These are phyloP conservation scores for Porites lutea DNA, from an alignment of 64 coral and sea anemone species.

Conservation along the genomic window DNA sequence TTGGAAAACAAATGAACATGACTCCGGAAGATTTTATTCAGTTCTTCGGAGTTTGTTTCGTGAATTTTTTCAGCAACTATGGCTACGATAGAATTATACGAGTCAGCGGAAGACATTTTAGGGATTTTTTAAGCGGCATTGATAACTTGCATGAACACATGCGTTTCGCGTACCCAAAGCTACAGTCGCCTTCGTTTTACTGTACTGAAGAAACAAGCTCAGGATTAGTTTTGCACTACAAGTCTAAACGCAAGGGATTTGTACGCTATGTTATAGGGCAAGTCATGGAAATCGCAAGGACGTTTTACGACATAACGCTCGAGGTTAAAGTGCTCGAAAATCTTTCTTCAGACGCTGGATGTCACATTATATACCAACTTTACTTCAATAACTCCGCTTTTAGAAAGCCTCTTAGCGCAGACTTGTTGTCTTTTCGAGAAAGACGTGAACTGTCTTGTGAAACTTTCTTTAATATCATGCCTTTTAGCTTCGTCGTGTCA, in stretches of 20 bases:
- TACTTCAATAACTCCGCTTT: constrained; percentile 79
- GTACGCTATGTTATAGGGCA: constrained; percentile 84
- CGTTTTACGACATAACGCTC: constrained; percentile 47
- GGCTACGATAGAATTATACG: constrained; percentile 84
- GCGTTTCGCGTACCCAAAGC: constrained; percentile 86
- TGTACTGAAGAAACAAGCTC: constrained; percentile 82
- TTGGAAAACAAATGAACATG: constrained; percentile 65
- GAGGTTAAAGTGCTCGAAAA: constrained; percentile 36
- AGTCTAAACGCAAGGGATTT: constrained; percentile 70
- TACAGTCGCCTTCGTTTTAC: constrained; percentile 80
- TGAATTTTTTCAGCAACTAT: constrained; percentile 92
- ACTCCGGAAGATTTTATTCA: constrained; percentile 77
- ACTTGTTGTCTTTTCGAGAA: constrained; percentile 2
- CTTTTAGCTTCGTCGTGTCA: constrained; percentile 86
- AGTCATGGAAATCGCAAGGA: constrained; percentile 45
- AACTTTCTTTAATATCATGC: constrained; percentile 70
- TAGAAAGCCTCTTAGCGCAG: constrained; percentile 46
- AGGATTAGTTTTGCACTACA: constrained; percentile 79
- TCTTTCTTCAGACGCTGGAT: neutral
- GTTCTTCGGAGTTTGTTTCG: constrained; percentile 86
- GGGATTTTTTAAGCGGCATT: constrained; percentile 80
- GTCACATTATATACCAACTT: constrained; percentile 67
- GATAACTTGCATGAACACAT: constrained; percentile 92
- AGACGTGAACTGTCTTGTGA: constrained; percentile 47
- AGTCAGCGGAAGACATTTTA: constrained; percentile 68